Evolutionary conservation across 2,113 vertebrate genomes (phyloP), one percentile per base, ranked within the genome.

Genomic region (Chinchilla lanigera): DNA sequence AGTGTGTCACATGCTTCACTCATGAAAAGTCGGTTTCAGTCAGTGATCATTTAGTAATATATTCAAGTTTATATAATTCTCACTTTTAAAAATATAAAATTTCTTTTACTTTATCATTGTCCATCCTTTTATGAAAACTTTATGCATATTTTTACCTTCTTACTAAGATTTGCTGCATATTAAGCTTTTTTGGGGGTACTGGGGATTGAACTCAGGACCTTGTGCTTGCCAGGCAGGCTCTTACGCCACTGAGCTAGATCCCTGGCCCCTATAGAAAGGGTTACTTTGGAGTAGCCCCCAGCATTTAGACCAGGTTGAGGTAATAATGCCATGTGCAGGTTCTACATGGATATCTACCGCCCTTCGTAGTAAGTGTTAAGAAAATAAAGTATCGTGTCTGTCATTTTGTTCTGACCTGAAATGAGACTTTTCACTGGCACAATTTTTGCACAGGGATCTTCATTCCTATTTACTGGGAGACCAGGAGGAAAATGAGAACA

Each of bases 381-480:
- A 80, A 93, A 47, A 2, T 41, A 54, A 35, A 92, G 7, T 44
- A 6, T 84, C n/a, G 10, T 26, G 26, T 61, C 44, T 96, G 61
- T 30, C 52, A 35, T 87, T 95, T 52, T 58, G 22, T 50, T 71
- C 24, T 92, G 44, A 60, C 47, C 50, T 86, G 44, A 82, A 86
- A 35, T 83, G 60, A 96, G 65, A 44, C 19, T 85, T 91, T 71
- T 80, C 56, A 86, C 56, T 91, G 73, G 54, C 90, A 30, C 94
- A 11, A 97, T 98, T 94, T 97, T 94, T 80, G 50, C 58, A 63
- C 97, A 99, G 99, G 94, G 99, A 99, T 97, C 99, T 99, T 60
- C 99, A 99, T 98, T 99, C 99, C 75, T 99, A 99, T 98, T 98
- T 99, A 56, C 99, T 99, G 63, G 99, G 99, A 89, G 99, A 99